These are phyloP conservation scores for Grantiella picta DNA, from an alignment of 2,113 vertebrate genomes.

Conservation along the genomic window DNA sequence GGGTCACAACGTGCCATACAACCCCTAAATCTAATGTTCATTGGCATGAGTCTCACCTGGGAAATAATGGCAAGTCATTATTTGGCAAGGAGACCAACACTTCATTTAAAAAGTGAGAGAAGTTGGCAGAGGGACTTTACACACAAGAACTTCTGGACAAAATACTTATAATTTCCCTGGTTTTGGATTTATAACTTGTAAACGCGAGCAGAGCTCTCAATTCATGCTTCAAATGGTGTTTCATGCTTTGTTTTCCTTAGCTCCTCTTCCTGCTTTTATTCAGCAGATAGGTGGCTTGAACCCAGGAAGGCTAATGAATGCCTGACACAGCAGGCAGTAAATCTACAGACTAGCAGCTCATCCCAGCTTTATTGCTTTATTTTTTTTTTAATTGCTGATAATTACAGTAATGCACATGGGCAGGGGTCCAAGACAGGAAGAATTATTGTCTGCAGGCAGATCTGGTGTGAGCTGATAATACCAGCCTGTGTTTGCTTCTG, in stretches of 20 bases:
- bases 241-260: conserved; percentile 10
- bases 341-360: conserved; percentile 53
- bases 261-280: conserved; percentile 49
- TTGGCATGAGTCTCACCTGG: background rate
- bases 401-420: conserved; percentile 75
- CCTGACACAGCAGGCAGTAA: conserved; percentile 55
- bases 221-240: background rate
- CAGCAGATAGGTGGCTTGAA: conserved; percentile 48
- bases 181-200: background rate
- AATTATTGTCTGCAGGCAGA: conserved; percentile 74
- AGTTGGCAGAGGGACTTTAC: background rate
- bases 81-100: background rate
- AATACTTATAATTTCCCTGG: background rate
- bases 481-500: conserved; percentile 56
- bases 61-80: background rate
- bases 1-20: accelerated
- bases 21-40: background rate
- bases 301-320: conserved; percentile 62
- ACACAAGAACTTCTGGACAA: background rate
- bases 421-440: conserved; percentile 73
- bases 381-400: conserved; percentile 74
- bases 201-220: background rate
- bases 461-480: conserved; percentile 74
- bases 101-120: background rate
- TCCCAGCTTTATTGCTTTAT: conserved; percentile 67